phyloP scores from a whole-genome alignment of 1,140 invertebrate genomes.

The Chironomus striatipennis region DNA sequence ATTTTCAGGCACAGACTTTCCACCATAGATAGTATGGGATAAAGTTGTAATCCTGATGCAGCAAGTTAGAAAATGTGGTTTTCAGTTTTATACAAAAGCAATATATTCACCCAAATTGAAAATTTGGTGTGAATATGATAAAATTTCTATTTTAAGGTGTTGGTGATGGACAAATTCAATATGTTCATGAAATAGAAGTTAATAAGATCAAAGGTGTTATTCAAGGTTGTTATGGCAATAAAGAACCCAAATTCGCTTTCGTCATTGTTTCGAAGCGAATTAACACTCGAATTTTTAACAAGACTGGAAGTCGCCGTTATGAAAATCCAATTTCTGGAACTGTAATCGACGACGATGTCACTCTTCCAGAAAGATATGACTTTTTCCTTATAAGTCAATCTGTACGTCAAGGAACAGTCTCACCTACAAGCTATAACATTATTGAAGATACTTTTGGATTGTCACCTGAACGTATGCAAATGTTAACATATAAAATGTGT shows the following conservation, averaged over 20 bases:
- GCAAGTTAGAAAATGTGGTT: too few species aligned
- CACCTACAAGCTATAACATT: slow-evolving; percentile 73
- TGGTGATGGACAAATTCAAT: slow-evolving; percentile 72
- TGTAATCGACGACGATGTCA: slow-evolving; percentile 77
- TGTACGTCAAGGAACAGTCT: slow-evolving; percentile 68
- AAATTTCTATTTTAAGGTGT: too few species aligned
- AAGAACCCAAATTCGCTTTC: slow-evolving; percentile 51
- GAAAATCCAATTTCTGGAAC: slow-evolving; percentile 77
- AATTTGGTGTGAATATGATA: too few species aligned
- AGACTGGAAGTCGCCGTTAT: slow-evolving; percentile 30
- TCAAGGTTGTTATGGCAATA: slow-evolving; percentile 42
- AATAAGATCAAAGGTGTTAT: slow-evolving; percentile 45
- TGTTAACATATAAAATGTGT: slow-evolving; percentile 68
- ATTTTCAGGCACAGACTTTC: too few species aligned
- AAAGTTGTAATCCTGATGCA: too few species aligned
- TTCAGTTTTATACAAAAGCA: too few species aligned
- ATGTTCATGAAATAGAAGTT: slow-evolving; percentile 55
- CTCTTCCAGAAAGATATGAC: slow-evolving; percentile 72
- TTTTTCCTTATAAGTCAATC: slow-evolving; percentile 74
- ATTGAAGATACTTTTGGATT: slow-evolving; percentile 55
- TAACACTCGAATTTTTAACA: slow-evolving; percentile 55
- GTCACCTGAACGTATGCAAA: slow-evolving; percentile 57
- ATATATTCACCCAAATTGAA: too few species aligned
- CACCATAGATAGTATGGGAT: too few species aligned
- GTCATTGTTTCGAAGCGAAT: slow-evolving; percentile 64